Evolutionary conservation across 2,797 vertebrate species (phyloP).

Genomic region (Meriones psammophilus): DNA sequence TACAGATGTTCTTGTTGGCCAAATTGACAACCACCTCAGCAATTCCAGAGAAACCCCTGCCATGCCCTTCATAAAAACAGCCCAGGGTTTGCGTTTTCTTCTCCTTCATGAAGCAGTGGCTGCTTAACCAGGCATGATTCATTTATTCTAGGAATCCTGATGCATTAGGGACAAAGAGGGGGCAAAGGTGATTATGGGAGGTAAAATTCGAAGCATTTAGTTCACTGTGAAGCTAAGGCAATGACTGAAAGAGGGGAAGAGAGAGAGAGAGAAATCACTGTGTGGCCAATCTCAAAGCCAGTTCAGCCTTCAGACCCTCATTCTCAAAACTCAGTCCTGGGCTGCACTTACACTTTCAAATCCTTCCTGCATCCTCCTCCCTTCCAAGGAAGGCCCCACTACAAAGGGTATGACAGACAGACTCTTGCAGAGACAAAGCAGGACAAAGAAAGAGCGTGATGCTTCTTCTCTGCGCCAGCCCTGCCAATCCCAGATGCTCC

Average conservation of each 20-base stretch:
- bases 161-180: constrained; percentile 19
- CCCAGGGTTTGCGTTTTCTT: not conserved
- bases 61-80: constrained; percentile 76
- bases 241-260: not conserved
- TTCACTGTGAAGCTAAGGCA: rapidly evolving
- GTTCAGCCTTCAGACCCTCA: constrained; percentile 47
- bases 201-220: constrained; percentile 16
- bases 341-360: constrained; percentile 73
- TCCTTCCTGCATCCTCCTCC: constrained; percentile 85
- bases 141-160: constrained; percentile 39
- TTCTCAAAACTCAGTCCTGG: constrained; percentile 46
- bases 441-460: constrained; percentile 57
- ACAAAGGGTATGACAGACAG: not conserved
- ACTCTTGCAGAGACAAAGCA: not conserved
- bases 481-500: not conserved
- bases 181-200: constrained; percentile 3
- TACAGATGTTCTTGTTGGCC: constrained; percentile 89
- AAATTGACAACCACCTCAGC: constrained; percentile 82
- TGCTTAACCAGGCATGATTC: not conserved
- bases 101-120: not conserved
- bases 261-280: not conserved
- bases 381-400: constrained; percentile 76
- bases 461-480: not conserved
- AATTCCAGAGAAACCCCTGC: constrained; percentile 78
- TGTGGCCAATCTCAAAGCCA: not conserved